A percentile compares a stretch with the other conserved stretches of the same genome.
These are phyloP conservation scores for Metopolophium dirhodum DNA, from an alignment of 1,140 invertebrate genomes.

Conservation along the genomic window DNA sequence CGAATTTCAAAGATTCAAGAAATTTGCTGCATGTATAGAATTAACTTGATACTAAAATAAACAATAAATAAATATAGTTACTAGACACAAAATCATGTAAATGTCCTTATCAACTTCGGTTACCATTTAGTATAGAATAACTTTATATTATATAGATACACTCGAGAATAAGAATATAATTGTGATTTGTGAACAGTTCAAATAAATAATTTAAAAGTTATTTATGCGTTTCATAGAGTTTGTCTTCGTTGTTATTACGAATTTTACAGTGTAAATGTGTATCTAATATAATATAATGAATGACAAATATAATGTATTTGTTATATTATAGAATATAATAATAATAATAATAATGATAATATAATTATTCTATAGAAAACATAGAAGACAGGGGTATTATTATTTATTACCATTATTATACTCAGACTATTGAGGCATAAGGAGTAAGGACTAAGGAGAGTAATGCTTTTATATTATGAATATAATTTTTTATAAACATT, in stretches of 20 bases:
- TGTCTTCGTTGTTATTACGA: not conserved
- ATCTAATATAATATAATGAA: not conserved
- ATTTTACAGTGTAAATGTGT: not conserved
- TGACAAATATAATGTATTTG: not conserved
- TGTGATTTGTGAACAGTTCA: not conserved
- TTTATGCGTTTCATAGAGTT: not conserved
- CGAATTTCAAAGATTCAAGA: not conserved
- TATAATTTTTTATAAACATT: not conserved
- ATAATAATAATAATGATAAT: not conserved
- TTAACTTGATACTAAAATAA: not conserved
- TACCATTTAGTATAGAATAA: not conserved
- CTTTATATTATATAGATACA: not conserved
- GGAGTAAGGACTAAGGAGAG: not conserved
- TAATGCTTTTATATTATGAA: not conserved
- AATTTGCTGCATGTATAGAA: not conserved
- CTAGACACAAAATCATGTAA: not conserved
- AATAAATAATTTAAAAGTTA: not conserved
- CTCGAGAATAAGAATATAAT: not conserved
- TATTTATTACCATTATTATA: not conserved
- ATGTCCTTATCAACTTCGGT: not conserved
- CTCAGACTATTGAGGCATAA: not conserved
- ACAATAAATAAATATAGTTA: not conserved
- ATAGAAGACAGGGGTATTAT: not conserved
- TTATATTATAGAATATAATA: not conserved
- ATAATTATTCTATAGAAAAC: not conserved